These are phyloP conservation scores for Neolamprologus sp. DNA, from an alignment of 2,113 vertebrate species.

Conservation along the genomic window DNA sequence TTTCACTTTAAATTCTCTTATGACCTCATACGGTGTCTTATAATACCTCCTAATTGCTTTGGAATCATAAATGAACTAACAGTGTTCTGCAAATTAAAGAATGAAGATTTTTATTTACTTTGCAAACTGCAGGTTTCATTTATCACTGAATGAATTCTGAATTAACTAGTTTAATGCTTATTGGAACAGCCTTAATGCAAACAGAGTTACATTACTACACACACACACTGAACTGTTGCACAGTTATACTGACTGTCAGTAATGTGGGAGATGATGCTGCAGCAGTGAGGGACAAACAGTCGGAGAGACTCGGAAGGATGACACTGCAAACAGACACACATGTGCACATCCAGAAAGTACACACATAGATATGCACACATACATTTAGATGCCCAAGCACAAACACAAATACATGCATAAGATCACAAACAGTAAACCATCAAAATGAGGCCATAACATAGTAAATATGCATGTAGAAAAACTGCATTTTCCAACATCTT, in stretches of 20 bases:
- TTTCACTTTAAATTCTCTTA: background rate
- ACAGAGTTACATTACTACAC: background rate
- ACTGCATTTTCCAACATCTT: background rate
- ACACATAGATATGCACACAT: background rate
- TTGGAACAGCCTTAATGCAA: background rate
- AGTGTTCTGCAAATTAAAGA: background rate
- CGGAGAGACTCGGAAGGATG: conserved; percentile 89
- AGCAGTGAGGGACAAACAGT: conserved; percentile 94
- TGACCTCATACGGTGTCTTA: background rate
- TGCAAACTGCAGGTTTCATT: background rate
- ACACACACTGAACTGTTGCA: background rate
- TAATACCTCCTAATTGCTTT: background rate
- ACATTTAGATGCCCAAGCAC: background rate
- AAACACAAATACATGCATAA: background rate
- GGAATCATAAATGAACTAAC: background rate
- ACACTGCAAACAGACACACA: conserved; percentile 76
- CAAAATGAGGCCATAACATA: background rate
- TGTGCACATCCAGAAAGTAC: background rate
- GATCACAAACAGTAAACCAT: background rate
- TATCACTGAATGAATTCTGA: background rate
- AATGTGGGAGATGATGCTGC: conserved; percentile 84
- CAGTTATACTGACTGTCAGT: conserved; percentile 85
- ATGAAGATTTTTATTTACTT: background rate
- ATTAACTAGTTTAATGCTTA: background rate
- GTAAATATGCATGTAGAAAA: background rate